A percentile compares a stretch with the other conserved stretches of the same genome.
phyloP scores from a whole-genome alignment of 2,113 vertebrate species.

The Dendropsophus ebraccatus region DNA sequence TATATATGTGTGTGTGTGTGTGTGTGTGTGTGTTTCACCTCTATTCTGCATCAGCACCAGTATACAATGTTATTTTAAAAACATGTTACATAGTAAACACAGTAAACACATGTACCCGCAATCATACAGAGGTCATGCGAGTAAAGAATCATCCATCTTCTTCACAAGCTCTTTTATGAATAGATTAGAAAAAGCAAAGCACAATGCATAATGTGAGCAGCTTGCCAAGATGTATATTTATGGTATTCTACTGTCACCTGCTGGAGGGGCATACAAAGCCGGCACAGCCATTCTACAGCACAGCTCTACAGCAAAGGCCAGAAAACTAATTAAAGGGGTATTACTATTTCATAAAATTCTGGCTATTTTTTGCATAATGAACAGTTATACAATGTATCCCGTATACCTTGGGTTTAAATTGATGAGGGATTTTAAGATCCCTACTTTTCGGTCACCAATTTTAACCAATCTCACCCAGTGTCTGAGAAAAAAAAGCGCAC shows the following conservation, averaged over 20 bases:
- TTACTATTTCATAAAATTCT: background rate
- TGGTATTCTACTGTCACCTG: conserved; percentile 57
- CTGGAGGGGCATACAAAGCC: conserved; percentile 36
- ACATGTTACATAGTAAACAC: background rate
- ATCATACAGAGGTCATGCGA: background rate
- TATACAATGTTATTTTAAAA: background rate
- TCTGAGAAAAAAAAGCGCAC: too few relatives aligned
- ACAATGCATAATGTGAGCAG: background rate
- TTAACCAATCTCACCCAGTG: too few relatives aligned
- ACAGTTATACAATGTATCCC: too few relatives aligned
- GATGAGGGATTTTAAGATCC: too few relatives aligned
- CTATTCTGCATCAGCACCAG: background rate
- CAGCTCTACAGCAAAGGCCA: background rate
- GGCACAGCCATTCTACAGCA: background rate
- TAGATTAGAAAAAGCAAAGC: conserved; percentile 1
- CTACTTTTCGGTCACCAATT: too few relatives aligned
- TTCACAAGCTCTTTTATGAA: background rate
- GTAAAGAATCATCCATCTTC: background rate
- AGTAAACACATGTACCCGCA: background rate
- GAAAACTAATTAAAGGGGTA: background rate
- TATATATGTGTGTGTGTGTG: too few relatives aligned
- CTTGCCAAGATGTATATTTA: background rate
- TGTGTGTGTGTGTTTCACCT: too few relatives aligned
- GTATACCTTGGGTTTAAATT: too few relatives aligned
- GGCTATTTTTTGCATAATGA: background rate